These are phyloP conservation scores for Centropus unirufus DNA, from an alignment of 2,113 vertebrate species.

Conservation along the genomic window DNA sequence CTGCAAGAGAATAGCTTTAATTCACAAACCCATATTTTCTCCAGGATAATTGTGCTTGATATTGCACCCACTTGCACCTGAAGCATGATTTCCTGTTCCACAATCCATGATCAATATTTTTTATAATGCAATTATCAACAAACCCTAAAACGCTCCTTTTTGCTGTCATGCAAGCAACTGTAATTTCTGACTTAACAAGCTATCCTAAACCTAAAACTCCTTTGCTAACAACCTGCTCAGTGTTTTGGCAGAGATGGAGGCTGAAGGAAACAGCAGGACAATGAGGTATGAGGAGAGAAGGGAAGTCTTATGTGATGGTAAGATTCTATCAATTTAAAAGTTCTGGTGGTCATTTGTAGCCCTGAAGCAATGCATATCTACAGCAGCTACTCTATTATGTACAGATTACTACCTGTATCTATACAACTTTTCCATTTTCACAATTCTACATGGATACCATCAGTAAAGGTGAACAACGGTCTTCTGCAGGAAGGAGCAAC, in stretches of 20 bases:
- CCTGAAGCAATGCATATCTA: neutral
- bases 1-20: slow-evolving; percentile 1
- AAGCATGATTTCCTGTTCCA: neutral
- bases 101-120: neutral
- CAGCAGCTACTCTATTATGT: neutral
- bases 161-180: neutral
- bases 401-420: neutral
- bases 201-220: neutral
- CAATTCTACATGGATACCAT: neutral
- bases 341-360: neutral
- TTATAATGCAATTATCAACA: neutral
- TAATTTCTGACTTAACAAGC: slow-evolving; percentile 1
- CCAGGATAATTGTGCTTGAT: neutral
- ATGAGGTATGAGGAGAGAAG: neutral
- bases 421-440: neutral
- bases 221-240: neutral
- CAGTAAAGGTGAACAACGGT: neutral
- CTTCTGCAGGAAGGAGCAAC: neutral
- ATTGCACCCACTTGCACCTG: neutral
- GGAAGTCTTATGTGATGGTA: accelerated
- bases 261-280: neutral
- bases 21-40: neutral
- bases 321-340: neutral
- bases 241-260: neutral
- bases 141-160: neutral